These are phyloP conservation scores for Chlorops oryzae DNA, from an alignment of 1,140 invertebrate species.

Conservation along the genomic window DNA sequence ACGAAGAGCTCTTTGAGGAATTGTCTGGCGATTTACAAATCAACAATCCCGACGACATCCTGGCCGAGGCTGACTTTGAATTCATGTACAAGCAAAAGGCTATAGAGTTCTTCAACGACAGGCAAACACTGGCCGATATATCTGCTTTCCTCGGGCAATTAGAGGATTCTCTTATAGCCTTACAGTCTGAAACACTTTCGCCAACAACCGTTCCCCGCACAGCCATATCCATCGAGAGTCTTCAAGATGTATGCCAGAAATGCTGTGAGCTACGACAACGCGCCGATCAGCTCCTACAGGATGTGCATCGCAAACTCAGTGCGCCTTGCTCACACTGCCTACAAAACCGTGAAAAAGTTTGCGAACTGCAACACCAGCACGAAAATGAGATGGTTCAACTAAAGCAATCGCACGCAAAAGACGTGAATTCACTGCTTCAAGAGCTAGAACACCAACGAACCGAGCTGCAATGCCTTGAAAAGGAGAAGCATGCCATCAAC, in stretches of 20 bases:
- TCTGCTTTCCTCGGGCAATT: slow-evolving; percentile 19
- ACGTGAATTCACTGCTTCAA: slow-evolving; percentile 14
- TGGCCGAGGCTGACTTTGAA: slow-evolving; percentile 26
- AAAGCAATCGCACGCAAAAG: slow-evolving; percentile 20
- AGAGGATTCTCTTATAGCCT: slow-evolving; percentile 21
- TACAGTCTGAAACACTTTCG: slow-evolving; percentile 19
- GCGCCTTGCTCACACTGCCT: slow-evolving; percentile 21
- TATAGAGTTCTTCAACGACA: slow-evolving; percentile 19
- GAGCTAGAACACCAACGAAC: slow-evolving; percentile 21
- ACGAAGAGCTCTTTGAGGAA: slow-evolving; percentile 25
- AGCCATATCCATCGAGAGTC: slow-evolving; percentile 36
- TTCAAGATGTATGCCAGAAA: slow-evolving; percentile 49
- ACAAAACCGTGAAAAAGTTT: slow-evolving; percentile 34
- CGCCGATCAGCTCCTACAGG: slow-evolving; percentile 29
- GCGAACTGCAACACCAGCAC: slow-evolving; percentile 42
- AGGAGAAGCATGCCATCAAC: slow-evolving; percentile 12
- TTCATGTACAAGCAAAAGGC: slow-evolving; percentile 25
- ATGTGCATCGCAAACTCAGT: slow-evolving; percentile 24
- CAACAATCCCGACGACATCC: slow-evolving; percentile 22
- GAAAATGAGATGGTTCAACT: slow-evolving; percentile 29
- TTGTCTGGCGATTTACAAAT: slow-evolving; percentile 24
- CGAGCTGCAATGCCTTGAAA: slow-evolving; percentile 14
- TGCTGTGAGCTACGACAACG: slow-evolving; percentile 45
- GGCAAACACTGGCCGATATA: slow-evolving; percentile 20
- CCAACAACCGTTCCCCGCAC: slow-evolving; percentile 15